phyloP scores from a whole-genome alignment of 2,888 invertebrate species.

The Epistrophe grossulariae region DNA sequence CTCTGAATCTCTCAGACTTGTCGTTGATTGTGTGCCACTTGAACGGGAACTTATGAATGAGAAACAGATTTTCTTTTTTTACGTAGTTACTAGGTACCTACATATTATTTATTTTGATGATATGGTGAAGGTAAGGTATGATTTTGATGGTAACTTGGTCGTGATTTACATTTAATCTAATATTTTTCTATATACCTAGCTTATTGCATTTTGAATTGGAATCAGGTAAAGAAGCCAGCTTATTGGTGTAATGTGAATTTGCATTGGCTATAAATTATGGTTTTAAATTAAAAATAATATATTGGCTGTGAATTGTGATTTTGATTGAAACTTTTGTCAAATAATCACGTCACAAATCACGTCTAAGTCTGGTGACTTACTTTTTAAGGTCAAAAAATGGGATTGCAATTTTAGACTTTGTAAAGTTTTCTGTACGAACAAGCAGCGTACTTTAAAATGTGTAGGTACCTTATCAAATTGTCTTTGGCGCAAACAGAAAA shows the following conservation, averaged over 20 bases:
- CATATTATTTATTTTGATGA: neutral
- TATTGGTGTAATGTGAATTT: neutral
- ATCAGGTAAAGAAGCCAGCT: conserved; percentile 32
- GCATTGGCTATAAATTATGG: neutral
- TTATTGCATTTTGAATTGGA: conserved; percentile 57
- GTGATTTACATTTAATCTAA: conserved; percentile 56
- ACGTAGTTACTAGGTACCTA: too few species aligned
- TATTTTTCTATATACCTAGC: neutral
- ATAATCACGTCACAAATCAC: neutral
- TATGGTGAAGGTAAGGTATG: conserved; percentile 50
- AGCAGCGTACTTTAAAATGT: too few species aligned
- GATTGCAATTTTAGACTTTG: too few species aligned
- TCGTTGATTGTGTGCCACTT: conserved; percentile 10
- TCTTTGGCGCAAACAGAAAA: too few species aligned
- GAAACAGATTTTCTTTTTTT: conserved; percentile 29
- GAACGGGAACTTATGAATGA: conserved; percentile 52
- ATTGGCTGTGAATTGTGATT: neutral
- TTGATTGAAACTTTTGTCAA: neutral
- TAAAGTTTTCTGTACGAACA: too few species aligned
- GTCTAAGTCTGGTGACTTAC: neutral
- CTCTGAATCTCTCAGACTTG: conserved; percentile 11
- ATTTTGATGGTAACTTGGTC: conserved; percentile 39
- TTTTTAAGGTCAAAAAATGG: neutral
- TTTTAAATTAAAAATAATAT: neutral
- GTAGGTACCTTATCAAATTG: too few species aligned